phyloP scores from a whole-genome alignment of 2,888 invertebrate species.

The Xanthorhoe spadicearia region DNA sequence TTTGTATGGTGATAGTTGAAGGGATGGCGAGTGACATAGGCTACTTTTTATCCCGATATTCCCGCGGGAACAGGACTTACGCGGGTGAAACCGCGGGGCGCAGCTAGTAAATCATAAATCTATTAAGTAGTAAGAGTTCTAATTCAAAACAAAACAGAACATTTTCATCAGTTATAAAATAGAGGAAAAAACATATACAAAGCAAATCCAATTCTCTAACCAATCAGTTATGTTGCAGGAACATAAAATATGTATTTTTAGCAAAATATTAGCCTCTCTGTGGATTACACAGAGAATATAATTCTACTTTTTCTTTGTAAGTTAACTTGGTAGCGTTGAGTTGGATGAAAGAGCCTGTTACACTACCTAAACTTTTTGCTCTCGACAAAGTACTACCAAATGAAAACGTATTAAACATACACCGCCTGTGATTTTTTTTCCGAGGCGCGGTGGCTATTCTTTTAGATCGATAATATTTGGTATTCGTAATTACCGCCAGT shows the following conservation, averaged over 20 bases:
- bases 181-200: slow-evolving; percentile 3
- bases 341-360: background rate
- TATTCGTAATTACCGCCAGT: too few relatives aligned
- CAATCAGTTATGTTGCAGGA: slow-evolving; percentile 56
- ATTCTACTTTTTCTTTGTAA: slow-evolving; percentile 51
- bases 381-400: too few relatives aligned
- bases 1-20: too few relatives aligned
- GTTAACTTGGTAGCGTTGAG: background rate
- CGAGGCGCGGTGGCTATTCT: too few relatives aligned
- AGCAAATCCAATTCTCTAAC: slow-evolving; percentile 51
- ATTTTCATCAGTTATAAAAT: background rate
- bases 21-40: too few relatives aligned
- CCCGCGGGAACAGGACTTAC: too few relatives aligned
- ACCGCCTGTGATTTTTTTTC: too few relatives aligned
- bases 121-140: background rate
- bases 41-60: too few relatives aligned
- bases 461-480: too few relatives aligned
- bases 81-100: too few relatives aligned
- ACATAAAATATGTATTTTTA: slow-evolving; percentile 60
- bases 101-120: background rate
- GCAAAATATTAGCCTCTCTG: slow-evolving; percentile 55
- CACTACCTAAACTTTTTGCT: too few relatives aligned
- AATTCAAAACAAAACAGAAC: slow-evolving; percentile 34
- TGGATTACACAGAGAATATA: slow-evolving; percentile 54
- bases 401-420: too few relatives aligned